phyloP scores from a whole-genome alignment of 2,888 invertebrate species.

The Papilio protenor region DNA sequence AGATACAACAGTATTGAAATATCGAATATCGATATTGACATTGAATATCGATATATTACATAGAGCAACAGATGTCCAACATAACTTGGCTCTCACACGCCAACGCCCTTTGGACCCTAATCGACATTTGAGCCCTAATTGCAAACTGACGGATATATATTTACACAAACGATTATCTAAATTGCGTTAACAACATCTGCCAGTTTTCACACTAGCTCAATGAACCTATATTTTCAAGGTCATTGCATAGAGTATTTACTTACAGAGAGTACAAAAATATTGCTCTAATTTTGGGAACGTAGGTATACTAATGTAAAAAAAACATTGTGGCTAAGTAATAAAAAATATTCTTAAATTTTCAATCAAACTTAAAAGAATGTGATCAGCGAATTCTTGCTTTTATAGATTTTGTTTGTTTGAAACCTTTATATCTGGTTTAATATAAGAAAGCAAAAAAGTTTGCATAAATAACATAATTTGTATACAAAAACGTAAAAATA shows the following conservation, averaged over 20 bases:
- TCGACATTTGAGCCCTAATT: conserved; percentile 71
- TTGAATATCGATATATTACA: conserved; percentile 20
- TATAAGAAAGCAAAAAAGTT: no score
- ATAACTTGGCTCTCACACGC: conserved; percentile 64
- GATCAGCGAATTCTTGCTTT: no score
- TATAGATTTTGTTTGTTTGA: no score
- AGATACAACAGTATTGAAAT: neutral
- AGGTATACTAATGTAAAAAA: no score
- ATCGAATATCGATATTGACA: neutral
- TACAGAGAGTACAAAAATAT: conserved; percentile 20
- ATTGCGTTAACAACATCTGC: conserved; percentile 81
- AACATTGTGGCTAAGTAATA: no score
- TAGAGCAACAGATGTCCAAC: conserved; percentile 62
- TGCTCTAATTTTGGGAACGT: neutral
- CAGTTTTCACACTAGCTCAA: conserved; percentile 71
- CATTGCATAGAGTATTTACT: conserved; percentile 52
- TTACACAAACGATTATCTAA: conserved; percentile 81
- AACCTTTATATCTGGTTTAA: no score
- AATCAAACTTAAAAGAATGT: no score
- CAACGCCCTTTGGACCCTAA: conserved; percentile 52
- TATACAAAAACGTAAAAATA: no score
- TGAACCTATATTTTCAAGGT: conserved; percentile 60
- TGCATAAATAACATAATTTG: no score
- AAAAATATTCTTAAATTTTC: no score
- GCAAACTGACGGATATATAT: conserved; percentile 79